Percentiles rank a stretch among this genome's conserved stretches.
Conservation (phyloP, 2,113 vertebrate species). For the Naja naja region DNA sequence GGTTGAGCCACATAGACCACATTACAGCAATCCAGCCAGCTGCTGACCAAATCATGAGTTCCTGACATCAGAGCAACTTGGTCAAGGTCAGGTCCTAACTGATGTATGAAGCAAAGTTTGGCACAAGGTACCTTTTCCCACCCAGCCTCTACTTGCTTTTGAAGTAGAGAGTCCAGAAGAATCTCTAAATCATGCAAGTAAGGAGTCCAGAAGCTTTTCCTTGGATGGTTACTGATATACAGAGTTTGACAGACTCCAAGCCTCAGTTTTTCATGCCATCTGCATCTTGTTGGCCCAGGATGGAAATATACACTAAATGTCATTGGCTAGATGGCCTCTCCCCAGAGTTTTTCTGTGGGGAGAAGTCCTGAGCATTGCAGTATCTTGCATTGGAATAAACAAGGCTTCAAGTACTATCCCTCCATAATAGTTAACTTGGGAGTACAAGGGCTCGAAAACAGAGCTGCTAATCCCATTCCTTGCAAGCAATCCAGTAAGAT, state of each 20-base stretch:
- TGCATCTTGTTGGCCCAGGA: not conserved
- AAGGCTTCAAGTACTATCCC: not conserved
- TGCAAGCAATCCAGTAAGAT: not conserved
- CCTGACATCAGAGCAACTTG: not conserved
- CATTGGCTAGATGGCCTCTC: not conserved
- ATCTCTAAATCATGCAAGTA: not conserved
- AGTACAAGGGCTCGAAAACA: not conserved
- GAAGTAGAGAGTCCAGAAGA: not conserved
- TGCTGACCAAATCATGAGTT: not conserved
- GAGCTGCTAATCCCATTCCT: not conserved
- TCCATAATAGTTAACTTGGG: not conserved
- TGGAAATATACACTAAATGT: not conserved
- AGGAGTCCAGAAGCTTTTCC: not conserved
- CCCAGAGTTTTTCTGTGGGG: not conserved
- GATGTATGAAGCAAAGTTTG: not conserved
- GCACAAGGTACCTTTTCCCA: not conserved
- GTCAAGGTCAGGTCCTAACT: not conserved
- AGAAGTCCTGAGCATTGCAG: not conserved
- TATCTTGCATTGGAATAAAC: not conserved
- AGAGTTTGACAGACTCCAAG: not conserved
- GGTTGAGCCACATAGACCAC: not conserved
- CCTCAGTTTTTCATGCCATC: not conserved
- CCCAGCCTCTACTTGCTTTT: not conserved
- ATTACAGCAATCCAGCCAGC: not conserved
- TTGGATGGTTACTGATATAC: not conserved